Evolutionary conservation across 2,888 invertebrate species (phyloP), one percentile per base, ranked within the genome.

Genomic region (Nudaria mundana): DNA sequence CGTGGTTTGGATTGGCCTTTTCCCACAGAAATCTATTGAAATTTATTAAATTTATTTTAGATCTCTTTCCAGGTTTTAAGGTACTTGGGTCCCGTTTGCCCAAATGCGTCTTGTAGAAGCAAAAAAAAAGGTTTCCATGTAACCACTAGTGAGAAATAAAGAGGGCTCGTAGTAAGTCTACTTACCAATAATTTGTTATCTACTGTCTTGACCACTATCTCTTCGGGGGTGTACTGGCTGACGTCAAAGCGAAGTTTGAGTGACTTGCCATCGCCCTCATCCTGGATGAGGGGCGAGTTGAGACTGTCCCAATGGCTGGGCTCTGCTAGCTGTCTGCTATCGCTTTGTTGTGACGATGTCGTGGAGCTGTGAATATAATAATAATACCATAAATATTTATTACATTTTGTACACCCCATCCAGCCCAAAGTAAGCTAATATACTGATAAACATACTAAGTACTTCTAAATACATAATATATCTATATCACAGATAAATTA

Each of bases 151-250:
- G n/a, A n/a, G n/a, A n/a, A n/a, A n/a, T n/a, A n/a, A n/a, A n/a
- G n/a, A n/a, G n/a, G n/a, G n/a, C n/a, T n/a, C n/a, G n/a, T n/a
- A 3, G 11, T 2, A 28, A 16, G 1, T 7, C 7, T 23, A 84
- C 93, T 92, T 80, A 97, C 97, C 93, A 97, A 91, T 76, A 99
- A 92, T 91, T 97, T 97, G 90, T 98, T 98, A 90, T 98, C 98
- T 62, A 98, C 97, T 54, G 98, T 99, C 91, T 98, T 98, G 56
- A 99, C 98, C 74, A 97, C 97, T 76, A 98, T 98, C 91, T 99
- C 98, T 85, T 99, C 99, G 33, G 96, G 96, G 40, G 95, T 94
- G 90, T 98, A 99, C 86, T 98, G 97, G 73, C 97, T 96, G 63
- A 99, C 98, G 81, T 99, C 98, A 88, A 99, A 99, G 74, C 98